A percentile compares a stretch with the other conserved stretches of the same genome.
Evolutionary conservation across 1,140 invertebrate genomes (phyloP).

Genomic region (Eciton burchellii): DNA sequence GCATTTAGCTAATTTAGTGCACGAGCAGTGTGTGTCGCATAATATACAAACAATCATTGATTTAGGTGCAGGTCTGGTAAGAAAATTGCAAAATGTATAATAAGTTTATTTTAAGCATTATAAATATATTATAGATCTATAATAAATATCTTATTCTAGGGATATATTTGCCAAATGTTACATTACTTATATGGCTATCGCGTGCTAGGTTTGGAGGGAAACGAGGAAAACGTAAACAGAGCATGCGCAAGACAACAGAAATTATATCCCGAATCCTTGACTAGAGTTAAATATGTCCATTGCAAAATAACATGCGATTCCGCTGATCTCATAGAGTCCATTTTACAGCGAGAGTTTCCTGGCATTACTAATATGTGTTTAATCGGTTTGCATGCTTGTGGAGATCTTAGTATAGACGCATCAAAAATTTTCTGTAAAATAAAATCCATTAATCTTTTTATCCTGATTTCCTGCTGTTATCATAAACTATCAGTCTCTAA

Average conservation of each 20-base stretch:
- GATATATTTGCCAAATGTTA: slow-evolving; percentile 91
- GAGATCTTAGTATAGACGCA: slow-evolving; percentile 91
- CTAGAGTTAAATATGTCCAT: slow-evolving; percentile 87
- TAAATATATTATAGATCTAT: neutral
- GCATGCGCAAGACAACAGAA: slow-evolving; percentile 88
- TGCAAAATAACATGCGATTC: slow-evolving; percentile 86
- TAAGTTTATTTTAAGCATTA: neutral
- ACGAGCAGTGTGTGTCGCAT: slow-evolving; percentile 85
- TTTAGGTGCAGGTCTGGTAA: slow-evolving; percentile 92
- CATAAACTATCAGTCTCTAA: slow-evolving; percentile 88
- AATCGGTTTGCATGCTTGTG: slow-evolving; percentile 93
- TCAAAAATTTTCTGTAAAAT: slow-evolving; percentile 90
- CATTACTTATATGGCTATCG: slow-evolving; percentile 88
- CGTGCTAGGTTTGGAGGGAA: slow-evolving; percentile 91
- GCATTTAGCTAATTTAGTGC: slow-evolving; percentile 87
- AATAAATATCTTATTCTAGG: slow-evolving; percentile 83
- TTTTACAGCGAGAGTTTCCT: slow-evolving; percentile 82
- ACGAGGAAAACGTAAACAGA: slow-evolving; percentile 87
- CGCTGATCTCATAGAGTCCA: slow-evolving; percentile 81
- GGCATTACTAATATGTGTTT: slow-evolving; percentile 84
- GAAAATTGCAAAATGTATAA: slow-evolving; percentile 58
- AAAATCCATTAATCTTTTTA: slow-evolving; percentile 86
- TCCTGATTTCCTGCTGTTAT: slow-evolving; percentile 95
- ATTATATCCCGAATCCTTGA: slow-evolving; percentile 85
- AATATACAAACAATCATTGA: slow-evolving; percentile 89